phyloP scores from a whole-genome alignment of 1,140 invertebrate species.

The Sesamia nonagrioides region DNA sequence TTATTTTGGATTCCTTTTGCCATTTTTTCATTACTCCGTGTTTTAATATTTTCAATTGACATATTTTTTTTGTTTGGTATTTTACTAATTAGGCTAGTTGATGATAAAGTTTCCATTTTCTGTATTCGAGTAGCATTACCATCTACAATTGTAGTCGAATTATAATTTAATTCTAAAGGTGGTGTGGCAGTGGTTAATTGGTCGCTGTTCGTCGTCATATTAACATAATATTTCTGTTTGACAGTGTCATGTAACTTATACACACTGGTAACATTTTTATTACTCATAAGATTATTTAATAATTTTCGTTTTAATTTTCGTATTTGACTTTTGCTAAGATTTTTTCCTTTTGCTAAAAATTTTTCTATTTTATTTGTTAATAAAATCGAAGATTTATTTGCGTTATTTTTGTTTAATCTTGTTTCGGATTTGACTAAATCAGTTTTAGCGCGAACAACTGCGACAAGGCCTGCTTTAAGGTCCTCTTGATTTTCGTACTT shows the following conservation, averaged over 20 bases:
- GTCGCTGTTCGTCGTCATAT: not conserved
- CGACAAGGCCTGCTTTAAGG: not conserved
- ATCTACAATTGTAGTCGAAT: not conserved
- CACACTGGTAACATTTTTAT: not conserved
- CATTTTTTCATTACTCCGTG: not conserved
- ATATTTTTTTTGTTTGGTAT: not conserved
- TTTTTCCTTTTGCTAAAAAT: not conserved
- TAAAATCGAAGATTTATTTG: not conserved
- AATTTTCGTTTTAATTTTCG: not conserved
- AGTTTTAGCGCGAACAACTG: not conserved
- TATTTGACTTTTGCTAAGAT: constrained; percentile 10
- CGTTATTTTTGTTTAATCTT: not conserved
- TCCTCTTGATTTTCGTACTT: not conserved
- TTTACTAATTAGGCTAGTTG: not conserved
- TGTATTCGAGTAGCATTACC: not conserved
- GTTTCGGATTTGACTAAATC: not conserved
- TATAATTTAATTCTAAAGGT: not conserved
- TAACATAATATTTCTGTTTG: not conserved
- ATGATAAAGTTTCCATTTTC: not conserved
- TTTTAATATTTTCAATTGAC: not conserved
- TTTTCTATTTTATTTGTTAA: not conserved
- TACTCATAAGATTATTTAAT: not conserved
- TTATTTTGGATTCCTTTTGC: not conserved
- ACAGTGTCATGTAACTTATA: not conserved
- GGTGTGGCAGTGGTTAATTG: not conserved